phyloP scores from a whole-genome alignment of 2,888 invertebrate genomes.

The Keiferia lycopersicella region DNA sequence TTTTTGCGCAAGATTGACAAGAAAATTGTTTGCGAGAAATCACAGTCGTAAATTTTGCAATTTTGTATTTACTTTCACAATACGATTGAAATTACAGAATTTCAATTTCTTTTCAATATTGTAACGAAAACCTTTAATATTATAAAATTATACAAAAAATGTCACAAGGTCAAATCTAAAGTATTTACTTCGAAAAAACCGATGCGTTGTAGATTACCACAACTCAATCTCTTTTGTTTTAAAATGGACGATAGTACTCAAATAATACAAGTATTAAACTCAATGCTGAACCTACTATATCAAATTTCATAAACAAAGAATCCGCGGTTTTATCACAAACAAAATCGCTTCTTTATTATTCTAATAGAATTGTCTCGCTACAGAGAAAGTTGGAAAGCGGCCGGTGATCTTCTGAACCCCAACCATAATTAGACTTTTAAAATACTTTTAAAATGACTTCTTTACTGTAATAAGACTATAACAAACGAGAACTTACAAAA shows the following conservation, averaged over 20 bases:
- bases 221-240: conserved; percentile 8
- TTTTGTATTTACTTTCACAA: too few relatives aligned
- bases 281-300: not conserved
- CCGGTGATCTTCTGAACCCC: conserved; percentile 36
- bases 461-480: conserved; percentile 13
- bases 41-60: too few relatives aligned
- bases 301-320: conserved; percentile 34
- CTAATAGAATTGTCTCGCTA: conserved; percentile 27
- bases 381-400: conserved; percentile 39
- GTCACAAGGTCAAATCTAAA: too few relatives aligned
- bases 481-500: not conserved
- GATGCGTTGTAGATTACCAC: too few relatives aligned
- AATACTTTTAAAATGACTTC: conserved; percentile 18
- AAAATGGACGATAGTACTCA: not conserved
- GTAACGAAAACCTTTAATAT: too few relatives aligned
- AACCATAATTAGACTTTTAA: conserved; percentile 38
- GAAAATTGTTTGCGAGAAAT: too few relatives aligned
- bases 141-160: too few relatives aligned
- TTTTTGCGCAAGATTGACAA: too few relatives aligned
- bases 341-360: conserved; percentile 33
- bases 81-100: too few relatives aligned
- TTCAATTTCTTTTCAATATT: too few relatives aligned
- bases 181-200: too few relatives aligned
- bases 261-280: not conserved
- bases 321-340: conserved; percentile 33